Evolutionary conservation across 2,797 vertebrate species (phyloP), one percentile per base, ranked within the genome.

Genomic region (Enteromius treurensis): DNA sequence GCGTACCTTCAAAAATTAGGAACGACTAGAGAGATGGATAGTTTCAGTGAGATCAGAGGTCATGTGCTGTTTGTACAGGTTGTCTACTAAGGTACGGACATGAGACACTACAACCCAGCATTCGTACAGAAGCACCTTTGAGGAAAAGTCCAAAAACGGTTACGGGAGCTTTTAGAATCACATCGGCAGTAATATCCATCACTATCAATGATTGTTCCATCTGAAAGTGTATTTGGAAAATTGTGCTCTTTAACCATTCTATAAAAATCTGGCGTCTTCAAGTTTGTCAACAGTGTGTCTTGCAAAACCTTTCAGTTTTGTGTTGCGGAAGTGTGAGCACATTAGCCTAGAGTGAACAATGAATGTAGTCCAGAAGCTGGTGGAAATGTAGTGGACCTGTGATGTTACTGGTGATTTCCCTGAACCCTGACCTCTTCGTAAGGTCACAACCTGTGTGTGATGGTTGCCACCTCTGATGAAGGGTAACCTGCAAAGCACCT

Each of bases 401-500:
- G 68, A 67, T 78, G 60, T 86, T 79, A 83, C 80, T 83, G 53
- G 80, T 83, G 70, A 64, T 86, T 86, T 92, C 81, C 86, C 90
- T 92, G 91, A 92, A 90, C 90, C 88, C 87, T 86, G 89, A 86
- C 81, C 23, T 5, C 84, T 84, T 45, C n/a, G 2, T 79, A 87
- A 89, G 85, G 90, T 91, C 84, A 84, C 76, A 79, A 53, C 70
- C 82, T 79, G 47, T 81, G 64, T 82, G 75, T 83, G 84, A 88
- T 83, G 80, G 80, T 53, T 60, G 53, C 71, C 68, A 81, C 77
- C 76, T 70, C 77, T 70, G 42, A 84, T 80, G 74, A 62, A 89
- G 88, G 91, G 90, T 88, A 87, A 81, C 88, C 90, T 26, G 26
- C 26, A 90, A 87, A 91, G 91, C 92, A 93, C 92, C 92, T 90